Percentiles rank a stretch among this genome's conserved stretches.
These are phyloP conservation scores for Semnornis frantzii DNA, from an alignment of 2,113 vertebrate genomes.

Conservation along the genomic window DNA sequence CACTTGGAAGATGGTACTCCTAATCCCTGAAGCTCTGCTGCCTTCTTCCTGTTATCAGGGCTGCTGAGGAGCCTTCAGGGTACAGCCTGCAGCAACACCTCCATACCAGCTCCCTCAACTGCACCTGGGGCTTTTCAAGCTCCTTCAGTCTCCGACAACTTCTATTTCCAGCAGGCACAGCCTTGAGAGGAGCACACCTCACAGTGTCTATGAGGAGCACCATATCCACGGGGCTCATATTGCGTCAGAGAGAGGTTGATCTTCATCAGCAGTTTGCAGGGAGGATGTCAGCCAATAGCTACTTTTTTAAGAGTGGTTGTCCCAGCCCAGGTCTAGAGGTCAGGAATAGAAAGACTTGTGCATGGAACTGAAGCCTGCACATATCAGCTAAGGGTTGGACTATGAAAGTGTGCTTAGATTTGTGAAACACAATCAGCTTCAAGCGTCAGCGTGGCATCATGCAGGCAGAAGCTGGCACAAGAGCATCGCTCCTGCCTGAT, in stretches of 20 bases:
- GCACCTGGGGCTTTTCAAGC: neutral
- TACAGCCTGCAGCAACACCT: neutral
- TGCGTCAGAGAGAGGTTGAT: neutral
- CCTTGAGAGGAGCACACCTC: neutral
- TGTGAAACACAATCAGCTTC: neutral
- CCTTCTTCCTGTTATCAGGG: neutral
- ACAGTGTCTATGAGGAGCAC: neutral
- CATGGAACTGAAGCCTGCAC: neutral
- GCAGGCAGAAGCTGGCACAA: neutral
- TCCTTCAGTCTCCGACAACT: neutral
- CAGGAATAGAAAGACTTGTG: neutral
- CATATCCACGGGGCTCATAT: neutral
- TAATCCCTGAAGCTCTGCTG: neutral
- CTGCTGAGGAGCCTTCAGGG: neutral
- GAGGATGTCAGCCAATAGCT: neutral
- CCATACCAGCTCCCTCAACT: neutral
- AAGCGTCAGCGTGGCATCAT: neutral
- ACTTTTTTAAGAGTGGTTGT: neutral
- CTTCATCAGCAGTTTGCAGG: neutral
- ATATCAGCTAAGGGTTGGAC: neutral
- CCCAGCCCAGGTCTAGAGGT: neutral
- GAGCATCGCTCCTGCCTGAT: accelerated
- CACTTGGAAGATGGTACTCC: neutral
- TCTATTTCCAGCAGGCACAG: neutral
- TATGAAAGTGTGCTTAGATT: neutral